Base-by-base conservation (phyloP, 2,113 vertebrate genomes). In the Bubo scandiacus region DNA sequence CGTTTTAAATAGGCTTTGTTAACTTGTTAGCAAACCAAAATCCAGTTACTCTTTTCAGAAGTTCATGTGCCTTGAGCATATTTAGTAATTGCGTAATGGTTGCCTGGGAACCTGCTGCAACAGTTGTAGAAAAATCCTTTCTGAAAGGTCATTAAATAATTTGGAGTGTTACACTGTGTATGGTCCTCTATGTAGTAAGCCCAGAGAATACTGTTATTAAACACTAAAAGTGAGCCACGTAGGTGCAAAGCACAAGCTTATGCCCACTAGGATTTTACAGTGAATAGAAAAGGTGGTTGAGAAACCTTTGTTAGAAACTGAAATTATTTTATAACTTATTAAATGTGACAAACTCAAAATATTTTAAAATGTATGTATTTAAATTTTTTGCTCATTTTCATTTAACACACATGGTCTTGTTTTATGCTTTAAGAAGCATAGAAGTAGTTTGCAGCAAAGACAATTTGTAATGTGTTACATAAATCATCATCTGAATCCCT, bases 71-170 rank as follows among this genome's bases (percentile, higher is more conserved):
- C 86, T 88, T 94, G 63, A 95, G 92, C 88, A 25, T 86, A 66
- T 93, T 92, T 54, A 88, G 75, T 59, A 18, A 63, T 85, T 96
- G 86, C 21, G 12, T 94, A 95, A 90, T 6, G 51, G 94, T 97
- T 97, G 94, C 96, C 72, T 95, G 61, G 87, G 77, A 96, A 91
- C 91, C 74, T 5, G 1, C 92, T 94, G 92, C 52, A 94, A 80
- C 77, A 94, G 94, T 88, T 96, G 93, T 94, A 94, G 88, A 93
- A 73, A 94, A 89, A 96, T 83, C 75, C 80, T 88, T 94, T 96
- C 91, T 87, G 79, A 95, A 96, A 96, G 77, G 86, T 93, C 88
- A 92, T 94, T 80, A 93, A 91, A 88, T 95, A 92, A 92, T 92
- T 55, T 86, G 90, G 72, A 94, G 54, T 68, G 90, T 83, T 88